A percentile compares a stretch with the other conserved stretches of the same genome.
These are phyloP conservation scores for Triops longicaudatus DNA, from an alignment of 1,140 invertebrate genomes.

Conservation along the genomic window DNA sequence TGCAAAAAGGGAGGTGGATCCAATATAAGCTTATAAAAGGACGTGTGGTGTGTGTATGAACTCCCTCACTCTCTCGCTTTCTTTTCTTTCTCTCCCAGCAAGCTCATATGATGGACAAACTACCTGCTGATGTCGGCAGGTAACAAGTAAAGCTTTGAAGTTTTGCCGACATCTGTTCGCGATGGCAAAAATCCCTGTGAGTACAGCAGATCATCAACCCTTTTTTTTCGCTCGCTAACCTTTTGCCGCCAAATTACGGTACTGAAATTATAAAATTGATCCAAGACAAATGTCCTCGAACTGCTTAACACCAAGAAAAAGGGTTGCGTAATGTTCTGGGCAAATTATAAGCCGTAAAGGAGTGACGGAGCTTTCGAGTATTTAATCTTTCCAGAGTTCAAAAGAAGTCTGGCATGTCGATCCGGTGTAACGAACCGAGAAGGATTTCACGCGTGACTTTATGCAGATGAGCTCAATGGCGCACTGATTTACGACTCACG, in stretches of 20 bases:
- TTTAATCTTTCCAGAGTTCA: not conserved
- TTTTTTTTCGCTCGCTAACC: not conserved
- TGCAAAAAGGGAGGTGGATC: not conserved
- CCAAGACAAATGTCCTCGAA: not conserved
- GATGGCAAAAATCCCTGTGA: not conserved
- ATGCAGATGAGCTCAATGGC: constrained; percentile 3
- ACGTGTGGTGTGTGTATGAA: constrained; percentile 1
- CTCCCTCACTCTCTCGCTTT: not conserved
- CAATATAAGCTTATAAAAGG: constrained; percentile 3
- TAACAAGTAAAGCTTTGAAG: constrained; percentile 15
- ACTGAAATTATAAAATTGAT: not conserved
- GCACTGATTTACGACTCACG: not conserved
- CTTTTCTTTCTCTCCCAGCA: not conserved
- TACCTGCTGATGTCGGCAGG: constrained; percentile 10
- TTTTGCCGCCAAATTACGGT: not conserved
- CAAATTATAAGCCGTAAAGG: not conserved
- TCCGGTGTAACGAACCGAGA: constrained; percentile 8
- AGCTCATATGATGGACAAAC: not conserved
- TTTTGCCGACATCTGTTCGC: not conserved
- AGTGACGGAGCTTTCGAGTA: no score
- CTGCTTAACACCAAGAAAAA: not conserved
- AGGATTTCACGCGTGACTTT: constrained; percentile 14
- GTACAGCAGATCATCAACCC: not conserved
- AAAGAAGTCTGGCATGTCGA: not conserved
- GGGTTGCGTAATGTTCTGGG: not conserved